Conservation (phyloP, 2,888 invertebrate species). For the Andrena camellia region DNA sequence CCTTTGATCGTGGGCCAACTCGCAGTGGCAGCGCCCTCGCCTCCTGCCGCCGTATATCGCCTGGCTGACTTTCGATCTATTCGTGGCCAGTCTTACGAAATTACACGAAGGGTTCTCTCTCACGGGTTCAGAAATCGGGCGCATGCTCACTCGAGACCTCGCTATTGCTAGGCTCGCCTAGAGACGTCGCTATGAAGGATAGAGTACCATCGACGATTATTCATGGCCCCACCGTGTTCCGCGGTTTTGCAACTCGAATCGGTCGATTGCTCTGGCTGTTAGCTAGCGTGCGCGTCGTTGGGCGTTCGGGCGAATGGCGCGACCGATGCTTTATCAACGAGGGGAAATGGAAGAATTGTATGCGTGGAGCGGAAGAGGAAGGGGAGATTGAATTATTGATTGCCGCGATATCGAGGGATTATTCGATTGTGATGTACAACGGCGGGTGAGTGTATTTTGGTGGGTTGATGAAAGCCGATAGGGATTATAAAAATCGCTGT, state of each 20-base stretch:
- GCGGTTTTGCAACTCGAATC: background rate
- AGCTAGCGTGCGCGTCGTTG: background rate
- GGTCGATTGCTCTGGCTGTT: background rate
- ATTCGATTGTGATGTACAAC: background rate
- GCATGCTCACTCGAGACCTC: too few species aligned
- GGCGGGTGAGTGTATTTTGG: slow-evolving; percentile 1
- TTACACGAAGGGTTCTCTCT: too few species aligned
- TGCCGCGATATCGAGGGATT: background rate
- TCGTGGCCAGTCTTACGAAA: too few species aligned
- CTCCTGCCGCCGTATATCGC: too few species aligned
- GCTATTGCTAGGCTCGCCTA: background rate
- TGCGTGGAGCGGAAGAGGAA: background rate
- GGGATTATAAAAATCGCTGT: background rate
- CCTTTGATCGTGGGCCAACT: too few species aligned
- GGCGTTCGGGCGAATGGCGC: slow-evolving; percentile 1
- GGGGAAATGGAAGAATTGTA: slow-evolving; percentile 12
- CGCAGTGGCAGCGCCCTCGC: too few species aligned
- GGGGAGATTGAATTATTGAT: background rate
- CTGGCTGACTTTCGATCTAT: too few species aligned
- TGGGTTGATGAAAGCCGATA: background rate
- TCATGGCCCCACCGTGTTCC: background rate
- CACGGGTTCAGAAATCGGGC: too few species aligned
- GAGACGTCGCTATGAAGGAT: background rate
- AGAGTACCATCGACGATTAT: background rate
- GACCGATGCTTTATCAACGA: slow-evolving; percentile 27